These are phyloP conservation scores for Aplysina aerophoba DNA, from an alignment of 37 sponge, comb jelly and placozoan genomes.

Conservation along the genomic window DNA sequence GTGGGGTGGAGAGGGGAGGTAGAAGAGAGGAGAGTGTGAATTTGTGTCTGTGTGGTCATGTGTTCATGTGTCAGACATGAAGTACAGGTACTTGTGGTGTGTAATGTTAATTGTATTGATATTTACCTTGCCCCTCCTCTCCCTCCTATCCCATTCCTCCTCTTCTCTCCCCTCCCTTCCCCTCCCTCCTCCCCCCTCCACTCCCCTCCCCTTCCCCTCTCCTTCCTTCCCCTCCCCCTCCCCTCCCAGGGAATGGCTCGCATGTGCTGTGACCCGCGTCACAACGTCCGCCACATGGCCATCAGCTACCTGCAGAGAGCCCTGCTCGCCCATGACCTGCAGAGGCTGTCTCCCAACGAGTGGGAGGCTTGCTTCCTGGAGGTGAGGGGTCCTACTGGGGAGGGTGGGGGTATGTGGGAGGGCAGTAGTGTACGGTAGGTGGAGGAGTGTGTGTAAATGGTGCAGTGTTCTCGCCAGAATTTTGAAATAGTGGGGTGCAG, in stretches of 20 bases:
- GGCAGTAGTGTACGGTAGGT: not conserved
- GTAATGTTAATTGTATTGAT: too few species aligned
- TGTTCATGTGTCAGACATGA: too few species aligned
- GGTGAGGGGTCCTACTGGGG: conserved; percentile 53
- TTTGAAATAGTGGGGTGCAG: too few species aligned
- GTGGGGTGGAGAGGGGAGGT: too few species aligned
- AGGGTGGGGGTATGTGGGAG: conserved; percentile 4
- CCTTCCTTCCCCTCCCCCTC: not conserved
- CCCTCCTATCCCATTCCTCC: not conserved
- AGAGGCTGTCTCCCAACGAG: conserved; percentile 65
- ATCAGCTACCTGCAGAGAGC: conserved; percentile 88
- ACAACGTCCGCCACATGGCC: conserved; percentile 77
- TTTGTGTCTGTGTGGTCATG: too few species aligned
- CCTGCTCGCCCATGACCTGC: conserved; percentile 81
- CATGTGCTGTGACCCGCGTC: conserved; percentile 74
- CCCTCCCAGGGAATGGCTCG: conserved; percentile 75
- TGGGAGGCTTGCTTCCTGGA: conserved; percentile 92
- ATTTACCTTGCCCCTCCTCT: not conserved
- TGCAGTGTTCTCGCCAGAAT: too few species aligned
- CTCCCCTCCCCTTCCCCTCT: not conserved
- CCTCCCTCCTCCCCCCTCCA: not conserved
- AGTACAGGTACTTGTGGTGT: too few species aligned
- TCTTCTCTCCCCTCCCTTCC: not conserved
- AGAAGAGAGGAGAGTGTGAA: too few species aligned
- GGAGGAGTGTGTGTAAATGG: conserved; percentile 20